Evolutionary conservation across 2,797 vertebrate species (phyloP), one percentile per base, ranked within the genome.

Genomic region (Microchirus variegatus): DNA sequence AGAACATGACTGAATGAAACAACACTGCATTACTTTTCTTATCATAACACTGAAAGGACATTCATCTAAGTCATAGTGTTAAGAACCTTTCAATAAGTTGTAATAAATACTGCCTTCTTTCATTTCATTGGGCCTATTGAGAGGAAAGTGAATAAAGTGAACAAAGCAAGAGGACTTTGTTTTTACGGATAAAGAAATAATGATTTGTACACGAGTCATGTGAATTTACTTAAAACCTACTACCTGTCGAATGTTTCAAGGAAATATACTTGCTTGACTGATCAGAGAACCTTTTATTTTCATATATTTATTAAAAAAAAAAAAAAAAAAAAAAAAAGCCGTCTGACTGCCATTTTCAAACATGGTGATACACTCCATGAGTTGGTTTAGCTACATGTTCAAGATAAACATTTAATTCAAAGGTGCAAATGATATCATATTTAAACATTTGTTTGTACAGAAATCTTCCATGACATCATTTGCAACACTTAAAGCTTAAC

Each of bases 51-150:
- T 87, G 74, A 82, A 45, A 60, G 47, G 68, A 65, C 48, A 47
- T 63, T 56, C 40, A 44, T 46, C 15, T 47, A 63, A 68, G 68
- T 75, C 14, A 36, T 94, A 93, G 91, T 93, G 91, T 93, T 90
- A 73, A 77, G 38, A 83, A 79, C 60, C 62, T 68, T 67, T 62
- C 73, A 76, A 81, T 73, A 63, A 54, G 53, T 36, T 56, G 55
- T 75, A 77, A 67, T 78, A 81, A 91, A 92, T 91, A 91, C 89
- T 87, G 80, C 63, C 66, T 16, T 56, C 73, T 70, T 84, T 53
- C 53, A 37, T 63, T 55, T 73, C 61, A 73, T 49, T n/a, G 52
- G 67, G 69, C 77, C 67, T 76, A 62, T 66, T 47, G 50, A 57
- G 58, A 79, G 67, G 57, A 80, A 75, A 81, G 80, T 82, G 75